Conservation (phyloP, 2,888 invertebrate genomes). For the Chironomus tentans region DNA sequence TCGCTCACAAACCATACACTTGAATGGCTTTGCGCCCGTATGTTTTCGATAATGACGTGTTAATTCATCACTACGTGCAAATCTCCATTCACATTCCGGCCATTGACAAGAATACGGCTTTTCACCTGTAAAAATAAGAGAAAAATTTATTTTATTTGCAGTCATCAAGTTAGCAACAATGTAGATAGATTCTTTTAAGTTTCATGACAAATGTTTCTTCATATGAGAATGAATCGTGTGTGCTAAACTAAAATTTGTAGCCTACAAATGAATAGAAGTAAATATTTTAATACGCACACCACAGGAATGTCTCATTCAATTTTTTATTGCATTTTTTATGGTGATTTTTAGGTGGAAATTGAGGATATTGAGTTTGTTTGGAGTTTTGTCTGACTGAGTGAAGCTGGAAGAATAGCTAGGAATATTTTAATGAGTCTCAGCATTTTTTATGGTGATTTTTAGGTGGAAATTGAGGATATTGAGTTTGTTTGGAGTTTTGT, state of each 20-base stretch:
- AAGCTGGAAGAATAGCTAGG: no score
- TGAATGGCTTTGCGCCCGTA: slow-evolving; percentile 95
- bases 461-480: no score
- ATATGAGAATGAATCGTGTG: no score
- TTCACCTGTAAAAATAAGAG: slow-evolving; percentile 62
- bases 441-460: no score
- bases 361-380: no score
- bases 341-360: no score
- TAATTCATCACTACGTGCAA: slow-evolving; percentile 90
- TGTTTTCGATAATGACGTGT: slow-evolving; percentile 95
- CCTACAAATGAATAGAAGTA: background rate
- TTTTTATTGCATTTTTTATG: background rate
- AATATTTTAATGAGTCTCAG: no score
- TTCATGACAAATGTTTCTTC: background rate
- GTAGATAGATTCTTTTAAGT: background rate
- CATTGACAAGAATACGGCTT: slow-evolving; percentile 97
- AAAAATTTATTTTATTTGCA: slow-evolving; percentile 1
- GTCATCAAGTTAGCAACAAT: background rate
- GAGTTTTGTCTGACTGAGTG: no score
- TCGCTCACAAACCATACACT: slow-evolving; percentile 88
- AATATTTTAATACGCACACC: background rate
- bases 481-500: no score
- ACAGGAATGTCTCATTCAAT: background rate
- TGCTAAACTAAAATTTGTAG: no score
- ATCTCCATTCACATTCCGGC: slow-evolving; percentile 97